A percentile compares a stretch with the other conserved stretches of the same genome.
phyloP scores from a whole-genome alignment of 2,797 vertebrate genomes.

The Esox lucius region DNA sequence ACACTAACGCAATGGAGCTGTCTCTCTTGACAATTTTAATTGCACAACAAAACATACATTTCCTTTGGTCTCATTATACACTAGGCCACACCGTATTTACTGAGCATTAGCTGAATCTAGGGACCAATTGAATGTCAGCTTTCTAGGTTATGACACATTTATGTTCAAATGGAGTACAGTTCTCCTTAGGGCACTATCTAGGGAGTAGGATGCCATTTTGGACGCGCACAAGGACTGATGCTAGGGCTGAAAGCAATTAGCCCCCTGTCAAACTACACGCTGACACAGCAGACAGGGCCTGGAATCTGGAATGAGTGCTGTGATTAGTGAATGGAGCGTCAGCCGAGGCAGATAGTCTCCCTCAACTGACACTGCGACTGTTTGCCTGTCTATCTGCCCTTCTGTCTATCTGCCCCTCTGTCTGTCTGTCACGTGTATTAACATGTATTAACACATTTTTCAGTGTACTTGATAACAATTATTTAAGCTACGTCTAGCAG shows the following conservation, averaged over 20 bases:
- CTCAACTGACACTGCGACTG: neutral
- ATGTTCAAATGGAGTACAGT: neutral
- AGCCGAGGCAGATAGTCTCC: neutral
- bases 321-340: neutral
- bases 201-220: neutral
- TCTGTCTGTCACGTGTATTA: neutral
- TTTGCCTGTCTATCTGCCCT: neutral
- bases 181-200: neutral
- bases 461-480: neutral
- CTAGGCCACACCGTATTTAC: neutral
- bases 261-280: slow-evolving; percentile 27
- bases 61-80: neutral
- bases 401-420: neutral
- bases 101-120: neutral
- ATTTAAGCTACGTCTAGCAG: neutral
- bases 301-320: neutral
- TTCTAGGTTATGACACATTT: neutral
- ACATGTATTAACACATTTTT: neutral
- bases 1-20: too few species aligned
- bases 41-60: neutral
- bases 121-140: slow-evolving; percentile 1
- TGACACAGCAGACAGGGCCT: slow-evolving; percentile 10
- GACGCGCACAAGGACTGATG: neutral
- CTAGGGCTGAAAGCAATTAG: slow-evolving; percentile 29
- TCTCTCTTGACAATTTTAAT: too few species aligned